Conservation (phyloP, 2,888 invertebrate genomes). For the Lissocephala sabroskyi region DNA sequence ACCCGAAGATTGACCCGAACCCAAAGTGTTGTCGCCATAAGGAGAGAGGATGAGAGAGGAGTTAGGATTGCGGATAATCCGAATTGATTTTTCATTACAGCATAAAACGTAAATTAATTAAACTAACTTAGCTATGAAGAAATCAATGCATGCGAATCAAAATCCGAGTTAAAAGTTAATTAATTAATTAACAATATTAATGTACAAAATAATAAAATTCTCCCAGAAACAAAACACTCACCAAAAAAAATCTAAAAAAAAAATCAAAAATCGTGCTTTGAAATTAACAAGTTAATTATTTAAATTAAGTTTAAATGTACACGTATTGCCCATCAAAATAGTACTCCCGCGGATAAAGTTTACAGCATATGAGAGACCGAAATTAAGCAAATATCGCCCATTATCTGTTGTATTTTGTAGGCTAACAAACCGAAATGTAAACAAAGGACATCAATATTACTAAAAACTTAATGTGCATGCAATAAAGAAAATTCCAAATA, state of each 20-base stretch:
- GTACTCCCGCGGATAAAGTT: conserved; percentile 10
- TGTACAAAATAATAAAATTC: conserved; percentile 36
- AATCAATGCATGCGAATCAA: conserved; percentile 28
- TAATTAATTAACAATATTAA: conserved; percentile 20
- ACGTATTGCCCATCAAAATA: no score
- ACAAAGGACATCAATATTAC: conserved; percentile 25
- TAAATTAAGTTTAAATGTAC: conserved; percentile 29
- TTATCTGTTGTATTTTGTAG: conserved; percentile 56
- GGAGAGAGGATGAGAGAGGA: not conserved
- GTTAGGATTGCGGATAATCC: no score
- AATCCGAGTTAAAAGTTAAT: conserved; percentile 29
- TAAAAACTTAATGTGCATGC: conserved; percentile 68
- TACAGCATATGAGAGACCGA: no score
- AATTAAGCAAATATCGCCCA: conserved; percentile 9
- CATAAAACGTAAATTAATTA: conserved; percentile 1
- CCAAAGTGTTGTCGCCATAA: not conserved
- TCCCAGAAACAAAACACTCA: no score
- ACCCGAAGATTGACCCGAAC: not conserved
- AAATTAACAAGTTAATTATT: no score
- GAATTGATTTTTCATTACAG: not conserved
- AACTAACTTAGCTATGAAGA: conserved; percentile 10
- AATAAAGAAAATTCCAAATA: conserved; percentile 51
- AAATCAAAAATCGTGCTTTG: conserved; percentile 19
- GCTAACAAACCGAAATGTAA: conserved; percentile 34
- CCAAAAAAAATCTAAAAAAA: conserved; percentile 19